Evolutionary conservation across 53 echinoderm and acorn worm genomes (phyloP).

Genomic region (Glandiceps talaboti): DNA sequence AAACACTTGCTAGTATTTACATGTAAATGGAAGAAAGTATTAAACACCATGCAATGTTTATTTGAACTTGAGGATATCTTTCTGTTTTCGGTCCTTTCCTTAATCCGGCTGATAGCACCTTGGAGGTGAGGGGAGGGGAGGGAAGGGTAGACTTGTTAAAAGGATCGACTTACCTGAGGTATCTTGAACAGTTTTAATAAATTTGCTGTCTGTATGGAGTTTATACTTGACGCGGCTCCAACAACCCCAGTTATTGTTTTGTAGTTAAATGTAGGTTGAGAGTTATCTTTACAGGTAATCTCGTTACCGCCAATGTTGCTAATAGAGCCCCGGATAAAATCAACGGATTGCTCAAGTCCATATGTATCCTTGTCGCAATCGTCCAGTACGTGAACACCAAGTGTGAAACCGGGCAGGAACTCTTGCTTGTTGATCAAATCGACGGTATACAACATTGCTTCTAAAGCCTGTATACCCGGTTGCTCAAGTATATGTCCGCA

Average conservation of each 20-base stretch:
- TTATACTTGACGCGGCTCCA: slow-evolving; percentile 59
- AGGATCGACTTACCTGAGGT: slow-evolving; percentile 63
- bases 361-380: slow-evolving; percentile 74
- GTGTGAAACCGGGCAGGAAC: slow-evolving; percentile 55
- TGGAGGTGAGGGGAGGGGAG: too few species aligned
- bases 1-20: too few species aligned
- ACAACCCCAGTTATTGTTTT: slow-evolving; percentile 55
- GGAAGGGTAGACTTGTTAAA: too few species aligned
- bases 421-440: slow-evolving; percentile 48
- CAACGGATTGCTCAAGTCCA: slow-evolving; percentile 62
- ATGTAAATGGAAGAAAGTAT: too few species aligned
- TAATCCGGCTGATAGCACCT: too few species aligned
- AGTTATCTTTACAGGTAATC: neutral
- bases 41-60: too few species aligned
- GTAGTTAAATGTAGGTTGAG: neutral
- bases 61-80: too few species aligned
- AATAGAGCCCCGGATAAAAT: slow-evolving; percentile 37
- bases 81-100: too few species aligned
- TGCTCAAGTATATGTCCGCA: slow-evolving; percentile 56
- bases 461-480: slow-evolving; percentile 72
- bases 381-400: slow-evolving; percentile 74
- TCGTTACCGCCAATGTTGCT: slow-evolving; percentile 17
- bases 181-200: slow-evolving; percentile 89
- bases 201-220: slow-evolving; percentile 79
- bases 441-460: slow-evolving; percentile 66